Percentiles rank a stretch among this genome's conserved stretches.
These are phyloP conservation scores for Anableps anableps DNA, from an alignment of 2,797 vertebrate species.

Conservation along the genomic window DNA sequence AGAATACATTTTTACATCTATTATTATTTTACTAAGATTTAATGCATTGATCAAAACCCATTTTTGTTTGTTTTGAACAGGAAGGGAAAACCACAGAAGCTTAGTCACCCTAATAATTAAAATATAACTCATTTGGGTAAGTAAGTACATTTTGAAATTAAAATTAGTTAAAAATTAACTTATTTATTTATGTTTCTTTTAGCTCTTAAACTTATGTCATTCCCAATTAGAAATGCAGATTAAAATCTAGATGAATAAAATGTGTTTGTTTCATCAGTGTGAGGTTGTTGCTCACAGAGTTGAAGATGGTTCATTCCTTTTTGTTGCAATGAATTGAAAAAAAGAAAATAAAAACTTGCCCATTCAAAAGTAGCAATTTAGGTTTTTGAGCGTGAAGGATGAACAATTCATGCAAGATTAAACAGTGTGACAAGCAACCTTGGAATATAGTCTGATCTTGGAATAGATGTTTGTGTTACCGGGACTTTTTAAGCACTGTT, in stretches of 20 bases:
- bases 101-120: not conserved
- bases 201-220: not conserved
- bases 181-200: not conserved
- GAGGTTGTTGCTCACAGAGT: not conserved
- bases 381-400: not conserved
- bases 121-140: not conserved
- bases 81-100: not conserved
- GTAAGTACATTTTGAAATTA: not conserved
- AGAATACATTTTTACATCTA: not conserved
- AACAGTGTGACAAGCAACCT: not conserved
- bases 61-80: not conserved
- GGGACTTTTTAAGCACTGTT: not conserved
- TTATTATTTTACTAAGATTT: not conserved
- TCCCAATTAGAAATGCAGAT: not conserved
- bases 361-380: not conserved
- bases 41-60: not conserved
- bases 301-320: not conserved
- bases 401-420: not conserved
- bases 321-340: not conserved
- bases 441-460: not conserved
- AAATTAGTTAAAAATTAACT: not conserved
- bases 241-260: not conserved
- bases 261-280: not conserved
- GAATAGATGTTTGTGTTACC: not conserved
- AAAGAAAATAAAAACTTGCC: not conserved